These are phyloP conservation scores for Trididemnum clinides DNA, from an alignment of 23 tunicate species.

Conservation along the genomic window DNA sequence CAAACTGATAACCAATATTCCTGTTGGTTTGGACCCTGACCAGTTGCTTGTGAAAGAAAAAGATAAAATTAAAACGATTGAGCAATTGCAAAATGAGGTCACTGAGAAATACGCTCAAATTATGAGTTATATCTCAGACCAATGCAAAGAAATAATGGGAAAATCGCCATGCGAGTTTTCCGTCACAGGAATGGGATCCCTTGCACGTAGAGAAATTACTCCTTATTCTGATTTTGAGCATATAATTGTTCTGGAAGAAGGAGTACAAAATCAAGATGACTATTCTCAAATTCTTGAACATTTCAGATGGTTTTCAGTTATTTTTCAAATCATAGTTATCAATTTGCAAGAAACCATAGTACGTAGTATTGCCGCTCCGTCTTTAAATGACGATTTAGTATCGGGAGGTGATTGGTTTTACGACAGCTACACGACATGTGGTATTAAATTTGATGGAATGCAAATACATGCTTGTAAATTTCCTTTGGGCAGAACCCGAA, in stretches of 20 bases:
- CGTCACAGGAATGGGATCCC: slow-evolving; percentile 51
- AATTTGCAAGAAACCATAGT: background rate
- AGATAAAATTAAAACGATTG: background rate
- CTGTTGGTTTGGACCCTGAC: background rate
- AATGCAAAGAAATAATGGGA: slow-evolving; percentile 44
- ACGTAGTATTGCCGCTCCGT: slow-evolving; percentile 4
- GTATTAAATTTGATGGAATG: background rate
- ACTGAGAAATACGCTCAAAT: slow-evolving; percentile 20
- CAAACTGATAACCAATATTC: background rate
- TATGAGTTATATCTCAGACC: slow-evolving; percentile 24
- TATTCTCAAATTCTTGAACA: slow-evolving; percentile 29
- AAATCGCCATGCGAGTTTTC: slow-evolving; percentile 49
- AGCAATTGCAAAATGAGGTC: slow-evolving; percentile 4
- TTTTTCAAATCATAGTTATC: slow-evolving; percentile 12
- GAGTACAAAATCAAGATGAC: slow-evolving; percentile 8
- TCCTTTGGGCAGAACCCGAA: slow-evolving; percentile 44
- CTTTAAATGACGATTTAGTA: background rate
- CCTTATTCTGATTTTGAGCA: slow-evolving; percentile 52
- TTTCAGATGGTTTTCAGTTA: slow-evolving; percentile 56
- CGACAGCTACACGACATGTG: slow-evolving; percentile 41
- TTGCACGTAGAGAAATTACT: slow-evolving; percentile 49
- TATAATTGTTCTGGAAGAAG: too few species aligned
- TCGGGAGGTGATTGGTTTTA: slow-evolving; percentile 39
- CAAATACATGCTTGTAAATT: background rate
- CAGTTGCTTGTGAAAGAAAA: background rate